Base-by-base conservation (phyloP, 35 echinoderm and acorn worm genomes). In the Heliocidaris tuberculata region DNA sequence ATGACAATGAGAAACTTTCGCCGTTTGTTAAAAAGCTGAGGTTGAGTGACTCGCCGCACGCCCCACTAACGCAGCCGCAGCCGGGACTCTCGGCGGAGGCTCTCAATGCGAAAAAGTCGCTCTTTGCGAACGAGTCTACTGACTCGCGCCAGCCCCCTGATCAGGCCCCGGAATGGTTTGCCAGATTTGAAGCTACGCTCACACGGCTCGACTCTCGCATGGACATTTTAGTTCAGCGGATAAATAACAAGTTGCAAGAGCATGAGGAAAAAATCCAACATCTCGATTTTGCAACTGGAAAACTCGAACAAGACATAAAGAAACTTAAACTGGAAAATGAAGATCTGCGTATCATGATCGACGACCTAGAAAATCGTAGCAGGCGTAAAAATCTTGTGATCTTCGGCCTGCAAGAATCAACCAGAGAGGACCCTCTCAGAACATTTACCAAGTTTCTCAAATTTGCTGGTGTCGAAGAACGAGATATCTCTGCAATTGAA, bases 261-360 rank as follows among this genome's bases (percentile, higher is more conserved):
- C 86, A 88, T 13, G 86, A 88, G 30, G 86, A 88, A 88, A 88
- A 88, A 88, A 88, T 88, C 10, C 86, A 88, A 31, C 13, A 31
- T 32, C 86, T 88, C 10, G 86, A 88, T 88, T 88, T 88, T 32
- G 31, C 13, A 31, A 10, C 31, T 10, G 86, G 9, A 88, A 88
- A 88, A 30, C 13, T 88, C 31, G 13, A 88, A 30, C 9, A 88
- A 88, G 86, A 88, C 9, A 30, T 88, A 10, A 31, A 88, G 13
- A 88, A 88, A 16, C 13, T 88, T 9, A 88, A 27, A 13, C 10
- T 16, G 10, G 86, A 88, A 88, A 88, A 88, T 88, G 86, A 88
- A 31, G 13, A 31, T 13, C 86, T 88, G 13, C 13, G 13, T 16
- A 32, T 13, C 30, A 88, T 13, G 86, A 9, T 88, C 9, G 86